A percentile compares a stretch with the other conserved stretches of the same genome.
Evolutionary conservation across 2,797 vertebrate genomes (phyloP).

Genomic region (Tapirus indicus): DNA sequence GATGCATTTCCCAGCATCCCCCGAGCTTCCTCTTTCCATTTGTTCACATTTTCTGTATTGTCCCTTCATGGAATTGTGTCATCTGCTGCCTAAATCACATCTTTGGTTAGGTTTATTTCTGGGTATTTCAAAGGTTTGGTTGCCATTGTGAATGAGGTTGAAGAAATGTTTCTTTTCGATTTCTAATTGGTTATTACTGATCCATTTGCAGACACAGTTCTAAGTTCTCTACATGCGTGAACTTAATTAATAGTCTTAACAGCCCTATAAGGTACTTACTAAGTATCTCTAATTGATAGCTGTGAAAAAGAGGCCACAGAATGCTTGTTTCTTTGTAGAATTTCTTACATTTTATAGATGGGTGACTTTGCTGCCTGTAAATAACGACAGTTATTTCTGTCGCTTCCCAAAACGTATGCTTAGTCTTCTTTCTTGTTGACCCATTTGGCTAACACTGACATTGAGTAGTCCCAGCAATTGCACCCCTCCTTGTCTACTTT

Average conservation of each 20-base stretch:
- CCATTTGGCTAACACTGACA: neutral
- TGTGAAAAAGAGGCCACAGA: neutral
- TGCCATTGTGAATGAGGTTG: neutral
- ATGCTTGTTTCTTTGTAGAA: neutral
- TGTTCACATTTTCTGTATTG: neutral
- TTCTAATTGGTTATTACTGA: neutral
- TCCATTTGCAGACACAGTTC: accelerated
- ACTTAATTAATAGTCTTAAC: neutral
- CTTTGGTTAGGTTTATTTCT: neutral
- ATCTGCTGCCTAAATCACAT: neutral
- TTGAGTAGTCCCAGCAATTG: neutral
- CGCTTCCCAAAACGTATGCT: neutral
- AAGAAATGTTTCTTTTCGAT: neutral
- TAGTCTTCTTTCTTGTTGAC: neutral
- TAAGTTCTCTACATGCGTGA: neutral
- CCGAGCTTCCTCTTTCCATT: neutral
- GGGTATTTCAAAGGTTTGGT: neutral
- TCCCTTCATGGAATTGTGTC: neutral
- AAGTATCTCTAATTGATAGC: neutral
- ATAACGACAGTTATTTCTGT: neutral
- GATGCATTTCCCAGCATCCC: too few relatives aligned
- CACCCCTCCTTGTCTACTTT: neutral
- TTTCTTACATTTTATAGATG: neutral
- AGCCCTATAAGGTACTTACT: neutral
- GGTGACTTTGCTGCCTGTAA: neutral